Evolutionary conservation across 2,113 vertebrate species (phyloP), one percentile per base, ranked within the genome.

Genomic region (Oreochromis tanganicae): DNA sequence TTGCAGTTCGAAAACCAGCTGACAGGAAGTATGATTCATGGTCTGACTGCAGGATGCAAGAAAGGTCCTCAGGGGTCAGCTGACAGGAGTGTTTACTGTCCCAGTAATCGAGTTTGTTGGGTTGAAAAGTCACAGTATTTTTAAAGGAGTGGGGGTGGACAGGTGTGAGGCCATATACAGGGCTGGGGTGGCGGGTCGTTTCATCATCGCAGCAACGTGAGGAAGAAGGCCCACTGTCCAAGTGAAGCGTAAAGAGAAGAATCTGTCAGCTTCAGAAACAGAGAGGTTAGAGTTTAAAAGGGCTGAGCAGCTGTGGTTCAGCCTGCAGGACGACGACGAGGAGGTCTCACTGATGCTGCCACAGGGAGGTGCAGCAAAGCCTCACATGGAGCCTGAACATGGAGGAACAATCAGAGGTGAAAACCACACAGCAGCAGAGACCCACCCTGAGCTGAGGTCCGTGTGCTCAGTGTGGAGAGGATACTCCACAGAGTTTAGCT

Each of bases 21-120:
- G 71, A 78, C 71, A 78, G 71, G 71, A 78, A 78, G 9, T 78
- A 32, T 50, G 43, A 78, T 32, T 78, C 71, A 78, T 78, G 14
- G 41, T 73, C 14, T 73, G 21, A 27, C 41, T 9, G 8, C 41
- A 17, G 41, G 21, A 73, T 43, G 41, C 21, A 46, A 46, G 21
- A 16, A 73, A 73, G 66, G 12, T 66, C 75, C 79, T 63, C 9
- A 38, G 43, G 56, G 17, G 16, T 66, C 57, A 85, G 75, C 84
- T 80, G 84, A 85, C 46, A 19, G 61, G 14, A 4, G 8, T 32
- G 38, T 84, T 57, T 48, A 57, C 32, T 75, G n/a, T 80, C 52
- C 32, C 21, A 9, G 16, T 12, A 17, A 21, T 9, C 52, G 52
- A 10, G 68, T 48, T 48, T 27, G n/a, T 34, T 27, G 34, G 34